Percentiles rank a stretch among this genome's conserved stretches.
These are phyloP conservation scores for Mesoclemmys tuberculata DNA, from an alignment of 2,113 vertebrate species.

Conservation along the genomic window DNA sequence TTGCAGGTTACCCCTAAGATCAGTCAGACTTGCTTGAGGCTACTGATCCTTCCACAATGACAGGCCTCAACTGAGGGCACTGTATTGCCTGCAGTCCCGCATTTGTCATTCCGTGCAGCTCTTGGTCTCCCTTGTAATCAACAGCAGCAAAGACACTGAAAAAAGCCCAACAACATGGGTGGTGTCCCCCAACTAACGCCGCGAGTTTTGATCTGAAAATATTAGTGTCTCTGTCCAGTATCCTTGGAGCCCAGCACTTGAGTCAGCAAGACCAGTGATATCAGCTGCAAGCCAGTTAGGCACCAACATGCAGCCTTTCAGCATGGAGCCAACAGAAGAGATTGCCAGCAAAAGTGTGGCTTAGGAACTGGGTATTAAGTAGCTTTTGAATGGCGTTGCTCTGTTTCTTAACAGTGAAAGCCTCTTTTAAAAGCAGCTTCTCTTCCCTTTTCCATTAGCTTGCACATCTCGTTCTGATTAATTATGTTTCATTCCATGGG, in stretches of 20 bases:
- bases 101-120: neutral
- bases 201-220: neutral
- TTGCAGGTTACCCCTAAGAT: neutral
- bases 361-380: neutral
- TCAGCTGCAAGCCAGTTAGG: conserved; percentile 54
- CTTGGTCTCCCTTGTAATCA: neutral
- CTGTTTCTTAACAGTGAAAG: conserved; percentile 3
- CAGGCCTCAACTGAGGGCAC: neutral
- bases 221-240: neutral
- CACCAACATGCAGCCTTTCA: conserved; percentile 34
- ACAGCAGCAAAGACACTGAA: neutral
- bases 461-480: neutral
- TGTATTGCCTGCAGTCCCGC: neutral
- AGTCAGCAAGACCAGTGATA: neutral
- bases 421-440: conserved; percentile 35
- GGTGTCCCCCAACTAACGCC: neutral
- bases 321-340: neutral
- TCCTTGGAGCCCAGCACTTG: neutral
- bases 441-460: neutral
- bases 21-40: neutral
- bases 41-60: neutral
- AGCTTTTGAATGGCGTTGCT: conserved; percentile 5
- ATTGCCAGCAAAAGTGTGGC: neutral
- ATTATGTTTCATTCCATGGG: neutral
- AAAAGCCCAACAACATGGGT: neutral